These are phyloP conservation scores for Aphrocallistes beatrix DNA, from an alignment of 37 sponge, comb jelly and placozoan genomes.

Conservation along the genomic window DNA sequence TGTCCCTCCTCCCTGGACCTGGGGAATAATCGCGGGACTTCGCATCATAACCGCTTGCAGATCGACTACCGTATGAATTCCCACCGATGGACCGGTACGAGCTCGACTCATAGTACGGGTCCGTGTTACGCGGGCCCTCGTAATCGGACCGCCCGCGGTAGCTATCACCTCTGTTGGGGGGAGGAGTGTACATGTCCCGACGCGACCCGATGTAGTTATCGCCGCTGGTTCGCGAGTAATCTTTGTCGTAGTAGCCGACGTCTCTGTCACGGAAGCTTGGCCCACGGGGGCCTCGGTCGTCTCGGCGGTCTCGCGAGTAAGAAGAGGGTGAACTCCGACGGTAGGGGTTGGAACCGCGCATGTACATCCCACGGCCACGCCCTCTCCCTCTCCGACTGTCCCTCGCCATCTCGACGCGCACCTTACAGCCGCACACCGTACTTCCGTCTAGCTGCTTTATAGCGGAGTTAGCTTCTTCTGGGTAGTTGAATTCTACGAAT, in stretches of 20 bases:
- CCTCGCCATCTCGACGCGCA: neutral
- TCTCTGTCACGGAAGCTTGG: neutral
- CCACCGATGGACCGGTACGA: neutral
- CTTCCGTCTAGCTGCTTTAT: neutral
- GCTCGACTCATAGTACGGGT: constrained; percentile 3
- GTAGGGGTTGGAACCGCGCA: neutral
- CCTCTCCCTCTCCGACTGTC: neutral
- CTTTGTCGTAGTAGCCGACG: neutral
- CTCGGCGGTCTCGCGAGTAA: neutral
- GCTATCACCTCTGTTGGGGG: neutral
- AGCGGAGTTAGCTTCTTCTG: neutral
- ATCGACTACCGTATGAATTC: neutral
- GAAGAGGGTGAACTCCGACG: neutral
- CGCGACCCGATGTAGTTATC: constrained; percentile 3
- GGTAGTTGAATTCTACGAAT: neutral
- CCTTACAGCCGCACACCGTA: constrained; percentile 7
- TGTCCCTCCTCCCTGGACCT: neutral
- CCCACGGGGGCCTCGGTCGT: neutral
- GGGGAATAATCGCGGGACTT: neutral
- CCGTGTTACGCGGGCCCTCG: neutral
- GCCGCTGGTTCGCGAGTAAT: neutral
- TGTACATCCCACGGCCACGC: neutral
- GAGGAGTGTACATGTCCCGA: neutral
- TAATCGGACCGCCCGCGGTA: neutral
- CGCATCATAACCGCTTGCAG: neutral